Evolutionary conservation across 2,797 vertebrate species (phyloP), one percentile per base, ranked within the genome.

Genomic region (Serranus cabrilla): DNA sequence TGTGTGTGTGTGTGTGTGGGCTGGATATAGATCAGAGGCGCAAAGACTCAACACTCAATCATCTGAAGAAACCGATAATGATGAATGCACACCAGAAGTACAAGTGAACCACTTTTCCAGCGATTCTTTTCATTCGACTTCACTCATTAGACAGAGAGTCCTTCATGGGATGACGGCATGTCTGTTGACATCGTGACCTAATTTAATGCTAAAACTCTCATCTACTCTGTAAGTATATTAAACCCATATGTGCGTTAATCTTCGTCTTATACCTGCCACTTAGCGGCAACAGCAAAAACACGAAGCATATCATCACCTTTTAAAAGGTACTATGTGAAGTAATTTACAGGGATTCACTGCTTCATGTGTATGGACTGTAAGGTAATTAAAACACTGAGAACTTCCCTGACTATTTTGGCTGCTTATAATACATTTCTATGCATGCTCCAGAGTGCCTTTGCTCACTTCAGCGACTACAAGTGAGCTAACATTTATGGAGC

Each of bases 21-120:
- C 57, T 80, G 55, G 64, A 55, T n/a, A 55, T 23, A 25, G 40
- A 54, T 74, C 56, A 75, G 50, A 81, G 63, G 18, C 57, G 60
- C 20, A 40, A 49, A 63, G 45, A 42, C 34, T 67, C 49, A 52
- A 64, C 60, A 71, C 14, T 45, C 12, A 60, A 70, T 20, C 25
- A n/a, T 58, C 23, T 27, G 23, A 50, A 56, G 34, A 51, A 66
- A 68, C 31, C 5, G 1, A 62, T 56, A 18, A 63, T 72, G 39
- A 78, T 39, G 16, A 67, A 65, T 50, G 64, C 6, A 10, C 42
- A 42, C 5, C 5, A 51, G 14, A 46, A 11, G 7, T 18, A 40
- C 62, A 76, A 75, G 43, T 52, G 18, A 71, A 71, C 16, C 25
- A 51, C n/a, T 66, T 71, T 42, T 18, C 25, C 70, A 23, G 7